phyloP scores from a whole-genome alignment of 2,797 vertebrate species.

The Lagorchestes hirsutus region DNA sequence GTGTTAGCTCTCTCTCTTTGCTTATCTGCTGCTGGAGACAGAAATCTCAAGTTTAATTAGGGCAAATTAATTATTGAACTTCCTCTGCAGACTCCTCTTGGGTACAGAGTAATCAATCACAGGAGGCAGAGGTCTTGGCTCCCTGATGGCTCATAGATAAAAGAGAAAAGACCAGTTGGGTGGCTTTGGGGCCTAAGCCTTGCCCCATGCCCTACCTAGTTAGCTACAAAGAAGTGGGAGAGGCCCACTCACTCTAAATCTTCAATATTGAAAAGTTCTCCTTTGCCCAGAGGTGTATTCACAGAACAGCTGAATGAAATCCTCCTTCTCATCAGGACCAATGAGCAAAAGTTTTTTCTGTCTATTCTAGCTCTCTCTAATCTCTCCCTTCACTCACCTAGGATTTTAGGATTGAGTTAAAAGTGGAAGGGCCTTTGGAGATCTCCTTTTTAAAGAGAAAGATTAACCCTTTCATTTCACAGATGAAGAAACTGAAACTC shows the following conservation, averaged over 20 bases:
- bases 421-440: background rate
- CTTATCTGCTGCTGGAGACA: slow-evolving; percentile 78
- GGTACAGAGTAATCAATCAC: slow-evolving; percentile 11
- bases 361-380: background rate
- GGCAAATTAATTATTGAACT: slow-evolving; percentile 78
- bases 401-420: background rate
- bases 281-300: background rate
- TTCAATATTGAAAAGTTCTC: background rate
- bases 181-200: background rate
- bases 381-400: background rate
- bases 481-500: background rate
- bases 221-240: background rate
- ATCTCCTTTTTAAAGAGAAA: background rate
- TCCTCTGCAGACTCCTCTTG: slow-evolving; percentile 39
- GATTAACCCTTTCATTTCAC: background rate
- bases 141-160: background rate
- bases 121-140: background rate
- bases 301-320: too few relatives aligned
- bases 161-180: background rate
- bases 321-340: background rate
- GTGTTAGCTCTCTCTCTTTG: slow-evolving; percentile 46
- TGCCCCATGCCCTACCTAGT: background rate
- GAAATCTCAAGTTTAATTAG: slow-evolving; percentile 71
- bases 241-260: background rate
- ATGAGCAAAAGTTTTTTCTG: background rate